phyloP scores from a whole-genome alignment of 1,140 invertebrate genomes.

The Lasaia peninsularis region DNA sequence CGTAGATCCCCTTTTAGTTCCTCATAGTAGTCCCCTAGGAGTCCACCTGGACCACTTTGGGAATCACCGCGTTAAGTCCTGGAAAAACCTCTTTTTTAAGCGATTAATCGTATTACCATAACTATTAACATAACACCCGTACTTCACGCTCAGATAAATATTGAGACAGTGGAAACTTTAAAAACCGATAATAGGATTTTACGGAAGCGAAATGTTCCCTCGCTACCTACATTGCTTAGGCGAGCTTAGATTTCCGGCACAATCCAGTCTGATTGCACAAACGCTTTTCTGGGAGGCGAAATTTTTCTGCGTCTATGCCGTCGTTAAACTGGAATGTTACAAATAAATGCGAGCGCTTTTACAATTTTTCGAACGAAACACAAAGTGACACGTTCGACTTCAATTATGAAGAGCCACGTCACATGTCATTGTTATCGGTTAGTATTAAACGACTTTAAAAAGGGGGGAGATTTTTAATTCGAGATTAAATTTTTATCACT shows the following conservation, averaged over 20 bases:
- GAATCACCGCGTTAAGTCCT: not conserved
- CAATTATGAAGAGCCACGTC: too few relatives aligned
- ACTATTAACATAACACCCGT: not conserved
- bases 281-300: slow-evolving; percentile 48
- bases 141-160: slow-evolving; percentile 16
- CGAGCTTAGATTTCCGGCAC: slow-evolving; percentile 48
- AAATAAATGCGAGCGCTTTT: not conserved
- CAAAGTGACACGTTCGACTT: too few relatives aligned
- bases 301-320: slow-evolving; percentile 38
- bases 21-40: too few relatives aligned
- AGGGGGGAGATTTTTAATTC: too few relatives aligned
- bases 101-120: not conserved
- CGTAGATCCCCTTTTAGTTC: too few relatives aligned
- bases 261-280: slow-evolving; percentile 63
- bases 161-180: slow-evolving; percentile 22
- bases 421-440: too few relatives aligned
- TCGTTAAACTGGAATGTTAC: not conserved
- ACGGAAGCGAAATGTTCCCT: slow-evolving; percentile 33
- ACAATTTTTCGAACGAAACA: not conserved
- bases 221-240: slow-evolving; percentile 41
- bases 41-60: too few relatives aligned
- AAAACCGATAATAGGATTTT: slow-evolving; percentile 31
- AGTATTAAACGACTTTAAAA: too few relatives aligned
- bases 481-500: too few relatives aligned
- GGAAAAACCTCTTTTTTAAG: too few relatives aligned